phyloP scores from a whole-genome alignment of 37 sponge, comb jelly and placozoan genomes.

The Cliona cf. orientalis region DNA sequence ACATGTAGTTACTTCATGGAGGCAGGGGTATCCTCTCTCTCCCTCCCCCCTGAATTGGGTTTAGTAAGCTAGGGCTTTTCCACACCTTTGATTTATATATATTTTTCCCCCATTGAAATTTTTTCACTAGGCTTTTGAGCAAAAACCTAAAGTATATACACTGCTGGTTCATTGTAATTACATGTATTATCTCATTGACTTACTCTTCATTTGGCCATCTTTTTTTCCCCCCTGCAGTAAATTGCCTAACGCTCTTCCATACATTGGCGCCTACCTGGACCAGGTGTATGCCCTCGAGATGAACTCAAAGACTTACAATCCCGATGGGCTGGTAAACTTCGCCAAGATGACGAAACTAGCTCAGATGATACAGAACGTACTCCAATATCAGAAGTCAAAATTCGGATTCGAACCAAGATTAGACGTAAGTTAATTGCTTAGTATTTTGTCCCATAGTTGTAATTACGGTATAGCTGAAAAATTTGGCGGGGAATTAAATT shows the following conservation, averaged over 20 bases:
- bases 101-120: too few relatives aligned
- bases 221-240: conserved; percentile 28
- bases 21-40: not conserved
- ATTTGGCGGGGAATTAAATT: not conserved
- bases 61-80: too few relatives aligned
- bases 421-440: conserved; percentile 44
- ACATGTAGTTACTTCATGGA: not conserved
- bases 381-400: conserved; percentile 37
- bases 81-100: too few relatives aligned
- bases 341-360: conserved; percentile 85
- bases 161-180: too few relatives aligned
- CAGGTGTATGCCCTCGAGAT: conserved; percentile 79
- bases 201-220: too few relatives aligned
- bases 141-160: too few relatives aligned
- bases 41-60: too few relatives aligned
- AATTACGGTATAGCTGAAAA: not conserved
- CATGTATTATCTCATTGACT: too few relatives aligned
- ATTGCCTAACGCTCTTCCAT: conserved; percentile 75
- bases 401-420: conserved; percentile 60
- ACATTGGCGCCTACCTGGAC: conserved; percentile 88
- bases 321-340: conserved; percentile 88
- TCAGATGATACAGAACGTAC: conserved; percentile 31
- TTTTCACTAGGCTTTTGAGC: too few relatives aligned
- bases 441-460: not conserved
- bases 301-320: conserved; percentile 66